A percentile compares a stretch with the other conserved stretches of the same genome.
phyloP scores from a whole-genome alignment of 2,113 vertebrate genomes.

The Lichenostomus cassidix region DNA sequence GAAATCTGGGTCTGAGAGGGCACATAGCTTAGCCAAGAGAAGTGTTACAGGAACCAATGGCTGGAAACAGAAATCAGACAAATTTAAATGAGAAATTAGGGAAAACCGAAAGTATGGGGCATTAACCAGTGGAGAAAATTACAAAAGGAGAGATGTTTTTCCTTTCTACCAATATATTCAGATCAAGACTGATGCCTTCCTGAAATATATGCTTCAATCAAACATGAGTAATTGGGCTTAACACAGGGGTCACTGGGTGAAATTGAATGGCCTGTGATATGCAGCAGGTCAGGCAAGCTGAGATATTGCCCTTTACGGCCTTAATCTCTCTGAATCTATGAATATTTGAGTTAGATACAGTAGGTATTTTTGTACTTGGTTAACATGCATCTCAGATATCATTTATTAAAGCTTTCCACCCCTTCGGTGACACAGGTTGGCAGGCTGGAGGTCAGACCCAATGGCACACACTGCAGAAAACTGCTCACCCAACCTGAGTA shows the following conservation, averaged over 20 bases:
- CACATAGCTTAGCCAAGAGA: neutral
- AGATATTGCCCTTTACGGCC: neutral
- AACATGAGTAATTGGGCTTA: neutral
- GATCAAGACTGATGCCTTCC: neutral
- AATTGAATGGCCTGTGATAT: neutral
- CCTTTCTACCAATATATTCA: neutral
- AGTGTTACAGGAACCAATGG: neutral
- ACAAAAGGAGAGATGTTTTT: neutral
- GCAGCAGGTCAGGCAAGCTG: neutral
- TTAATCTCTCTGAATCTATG: neutral
- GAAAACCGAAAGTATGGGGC: neutral
- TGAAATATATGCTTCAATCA: neutral
- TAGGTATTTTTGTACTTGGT: neutral
- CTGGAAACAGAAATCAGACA: neutral
- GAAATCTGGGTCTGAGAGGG: neutral
- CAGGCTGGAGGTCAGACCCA: neutral
- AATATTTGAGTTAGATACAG: neutral
- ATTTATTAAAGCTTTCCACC: neutral
- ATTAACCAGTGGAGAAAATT: neutral
- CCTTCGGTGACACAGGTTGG: neutral
- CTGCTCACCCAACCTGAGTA: neutral
- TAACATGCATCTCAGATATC: neutral
- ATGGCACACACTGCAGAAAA: neutral
- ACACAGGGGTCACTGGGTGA: neutral
- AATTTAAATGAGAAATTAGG: neutral